Conservation (phyloP, 2,888 invertebrate species). For the Disparrhopalites patrizii region DNA sequence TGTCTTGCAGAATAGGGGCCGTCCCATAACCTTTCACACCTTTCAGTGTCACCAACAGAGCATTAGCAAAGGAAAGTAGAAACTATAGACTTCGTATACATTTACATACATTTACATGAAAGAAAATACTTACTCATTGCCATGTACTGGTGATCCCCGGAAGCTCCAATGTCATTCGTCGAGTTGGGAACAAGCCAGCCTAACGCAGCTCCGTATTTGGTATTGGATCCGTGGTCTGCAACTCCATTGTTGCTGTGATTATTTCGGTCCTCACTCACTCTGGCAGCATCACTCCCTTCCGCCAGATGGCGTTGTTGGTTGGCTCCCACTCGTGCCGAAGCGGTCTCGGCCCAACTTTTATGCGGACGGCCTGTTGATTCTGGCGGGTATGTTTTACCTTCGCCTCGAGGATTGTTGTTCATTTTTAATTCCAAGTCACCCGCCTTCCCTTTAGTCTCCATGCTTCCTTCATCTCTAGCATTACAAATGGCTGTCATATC, state of each 20-base stretch:
- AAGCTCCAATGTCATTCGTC: neutral
- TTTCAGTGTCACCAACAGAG: too few species aligned
- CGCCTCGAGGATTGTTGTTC: too few species aligned
- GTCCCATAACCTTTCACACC: too few species aligned
- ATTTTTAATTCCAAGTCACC: neutral
- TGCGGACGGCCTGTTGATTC: neutral
- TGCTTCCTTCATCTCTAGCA: neutral
- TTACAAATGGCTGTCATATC: neutral
- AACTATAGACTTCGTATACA: too few species aligned
- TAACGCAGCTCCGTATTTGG: slow-evolving; percentile 9
- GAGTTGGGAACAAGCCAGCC: slow-evolving; percentile 1
- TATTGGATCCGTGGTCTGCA: too few species aligned
- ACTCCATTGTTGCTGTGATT: neutral
- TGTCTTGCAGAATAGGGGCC: too few species aligned
- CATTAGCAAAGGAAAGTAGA: too few species aligned
- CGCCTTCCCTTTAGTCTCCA: neutral
- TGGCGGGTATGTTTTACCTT: neutral
- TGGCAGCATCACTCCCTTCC: neutral
- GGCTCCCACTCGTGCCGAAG: neutral
- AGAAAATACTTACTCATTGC: too few species aligned
- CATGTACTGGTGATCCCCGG: slow-evolving; percentile 3
- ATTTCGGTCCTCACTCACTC: neutral
- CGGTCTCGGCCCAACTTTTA: neutral
- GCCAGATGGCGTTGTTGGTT: neutral
- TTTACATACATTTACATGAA: too few species aligned